Base-by-base conservation (phyloP, 2,797 vertebrate genomes). In the Brotula barbata region DNA sequence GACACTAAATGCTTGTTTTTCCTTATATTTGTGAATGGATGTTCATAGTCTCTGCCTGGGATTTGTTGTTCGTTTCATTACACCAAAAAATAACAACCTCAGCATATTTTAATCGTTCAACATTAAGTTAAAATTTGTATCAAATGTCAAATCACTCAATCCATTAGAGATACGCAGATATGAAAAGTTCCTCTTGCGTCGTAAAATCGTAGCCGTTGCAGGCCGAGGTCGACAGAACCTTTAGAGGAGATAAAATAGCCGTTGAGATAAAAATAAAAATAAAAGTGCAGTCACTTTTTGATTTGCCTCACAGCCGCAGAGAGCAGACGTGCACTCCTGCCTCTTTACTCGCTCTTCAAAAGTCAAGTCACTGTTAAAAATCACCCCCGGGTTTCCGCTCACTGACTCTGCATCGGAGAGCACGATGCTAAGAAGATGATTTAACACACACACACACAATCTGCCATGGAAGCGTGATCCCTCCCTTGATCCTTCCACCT, bases 281-380 rank as follows among this genome's bases (percentile, higher is more conserved):
- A 19, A 21, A 40, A 43, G 21, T 17, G 7, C 9, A 20, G 3
- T 37, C 14, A 14, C 14, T 21, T 43, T 21, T 11, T 12, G 17
- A 11, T 20, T 42, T 43, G 41, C 19, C 12, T 43, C 17, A 12
- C 17, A 20, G 19, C 17, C 7, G 17, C 40, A 41, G 40, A 4
- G 6, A 19, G 40, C 40, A 41, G 16, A 21, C 3, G n/a, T 5
- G 8, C 41, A 43, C 17, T 20, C 17, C 19, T 19, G 41, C 5
- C 40, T 41, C 40, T 40, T 40, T 40, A 17, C 40, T 42, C 16
- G 8, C 40, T 42, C 40, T 43, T 43, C 41, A 43, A 11, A 43
- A 20, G 41, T 21, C 17, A 43, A 43, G 17, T 43, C 17, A 13
- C 41, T 21, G 17, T 43, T 20, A 43, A 20, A 20, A 42, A 42